Conservation (phyloP, 2,113 vertebrate species). For the Nothoprocta perdicaria region DNA sequence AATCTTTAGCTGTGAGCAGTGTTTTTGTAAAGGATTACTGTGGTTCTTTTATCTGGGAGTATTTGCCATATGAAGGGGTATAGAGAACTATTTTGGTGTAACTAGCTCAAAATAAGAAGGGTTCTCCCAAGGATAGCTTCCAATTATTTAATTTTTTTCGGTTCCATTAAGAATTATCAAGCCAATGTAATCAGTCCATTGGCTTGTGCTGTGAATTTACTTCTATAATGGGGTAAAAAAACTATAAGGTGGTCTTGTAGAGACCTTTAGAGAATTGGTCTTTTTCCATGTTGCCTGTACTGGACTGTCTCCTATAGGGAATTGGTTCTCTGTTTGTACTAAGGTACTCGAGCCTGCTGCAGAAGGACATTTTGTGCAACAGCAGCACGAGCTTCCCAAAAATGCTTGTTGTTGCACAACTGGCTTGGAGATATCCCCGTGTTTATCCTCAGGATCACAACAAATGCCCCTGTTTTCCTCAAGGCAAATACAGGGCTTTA, state of each 20-base stretch:
- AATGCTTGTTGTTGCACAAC: constrained; percentile 1
- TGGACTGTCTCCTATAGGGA: neutral
- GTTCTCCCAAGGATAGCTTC: neutral
- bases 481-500: neutral
- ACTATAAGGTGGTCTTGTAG: neutral
- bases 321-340: neutral
- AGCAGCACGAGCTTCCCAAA: constrained; percentile 22
- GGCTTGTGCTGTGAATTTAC: neutral
- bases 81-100: neutral
- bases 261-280: neutral
- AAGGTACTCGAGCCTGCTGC: neutral
- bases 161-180: neutral
- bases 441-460: constrained; percentile 27
- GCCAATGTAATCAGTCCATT: neutral
- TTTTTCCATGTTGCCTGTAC: neutral
- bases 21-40: fast-evolving
- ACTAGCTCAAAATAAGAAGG: neutral
- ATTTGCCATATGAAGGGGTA: neutral
- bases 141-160: fast-evolving
- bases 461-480: neutral
- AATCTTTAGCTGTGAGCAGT: neutral
- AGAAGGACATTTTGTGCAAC: neutral
- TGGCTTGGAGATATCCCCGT: neutral
- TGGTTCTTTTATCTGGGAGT: neutral
- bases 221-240: neutral